Percentiles rank a stretch among this genome's conserved stretches.
Conservation (phyloP, 2,113 vertebrate species). For the Rhinopomastus cyanomelas region DNA sequence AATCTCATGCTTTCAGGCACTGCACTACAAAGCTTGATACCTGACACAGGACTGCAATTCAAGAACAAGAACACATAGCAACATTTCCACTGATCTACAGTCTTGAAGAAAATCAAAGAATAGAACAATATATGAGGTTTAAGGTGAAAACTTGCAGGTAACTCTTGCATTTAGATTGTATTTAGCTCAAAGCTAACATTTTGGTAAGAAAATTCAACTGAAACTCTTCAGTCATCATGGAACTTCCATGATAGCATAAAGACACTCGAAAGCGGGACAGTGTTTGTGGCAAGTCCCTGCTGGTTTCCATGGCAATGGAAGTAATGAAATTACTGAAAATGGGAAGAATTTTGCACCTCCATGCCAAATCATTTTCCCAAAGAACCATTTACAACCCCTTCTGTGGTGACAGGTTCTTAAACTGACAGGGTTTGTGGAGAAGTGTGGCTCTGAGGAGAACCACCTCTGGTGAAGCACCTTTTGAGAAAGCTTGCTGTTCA, state of each 20-base stretch:
- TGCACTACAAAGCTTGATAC: not conserved
- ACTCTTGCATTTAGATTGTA: not conserved
- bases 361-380: not conserved
- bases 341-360: not conserved
- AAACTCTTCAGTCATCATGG: not conserved
- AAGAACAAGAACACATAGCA: not conserved
- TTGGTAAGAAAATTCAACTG: not conserved
- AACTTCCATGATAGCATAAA: not conserved
- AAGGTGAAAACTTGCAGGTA: not conserved
- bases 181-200: not conserved
- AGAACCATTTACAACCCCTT: not conserved
- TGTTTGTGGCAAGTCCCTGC: not conserved
- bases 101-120: not conserved
- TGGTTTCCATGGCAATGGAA: constrained; percentile 9
- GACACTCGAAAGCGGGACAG: not conserved
- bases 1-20: not conserved
- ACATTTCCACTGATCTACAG: not conserved
- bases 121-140: not conserved
- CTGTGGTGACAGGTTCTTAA: not conserved
- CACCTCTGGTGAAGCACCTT: not conserved
- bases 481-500: not conserved
- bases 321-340: not conserved
- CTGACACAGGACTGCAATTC: not conserved
- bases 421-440: not conserved
- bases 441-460: not conserved